Conservation (phyloP, 2,113 vertebrate genomes). For the Eupsittula cactorum region DNA sequence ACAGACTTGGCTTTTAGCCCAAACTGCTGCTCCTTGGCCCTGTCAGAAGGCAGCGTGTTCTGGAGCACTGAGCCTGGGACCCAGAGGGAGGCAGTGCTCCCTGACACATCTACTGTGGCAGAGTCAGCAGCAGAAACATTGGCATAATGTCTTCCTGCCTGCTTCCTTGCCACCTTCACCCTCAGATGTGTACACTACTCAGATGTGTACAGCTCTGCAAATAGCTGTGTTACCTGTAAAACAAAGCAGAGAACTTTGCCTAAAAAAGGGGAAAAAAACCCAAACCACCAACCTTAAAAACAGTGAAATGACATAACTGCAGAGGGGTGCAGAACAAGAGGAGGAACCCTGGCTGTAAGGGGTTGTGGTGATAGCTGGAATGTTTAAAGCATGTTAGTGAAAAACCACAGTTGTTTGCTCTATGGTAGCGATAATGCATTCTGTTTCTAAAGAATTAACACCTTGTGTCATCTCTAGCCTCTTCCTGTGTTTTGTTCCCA, state of each 20-base stretch:
- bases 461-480: not conserved
- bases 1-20: not conserved
- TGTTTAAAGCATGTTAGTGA: not conserved
- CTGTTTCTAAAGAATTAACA: not conserved
- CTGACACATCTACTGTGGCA: not conserved
- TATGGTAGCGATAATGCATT: not conserved
- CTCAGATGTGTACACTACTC: not conserved
- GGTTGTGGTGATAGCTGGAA: not conserved
- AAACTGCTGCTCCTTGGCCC: not conserved
- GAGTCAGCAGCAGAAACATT: not conserved
- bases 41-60: not conserved
- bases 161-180: not conserved
- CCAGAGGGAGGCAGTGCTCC: not conserved
- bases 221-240: not conserved
- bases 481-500: not conserved
- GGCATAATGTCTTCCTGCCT: not conserved
- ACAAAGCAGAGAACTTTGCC: not conserved
- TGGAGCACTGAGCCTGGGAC: not conserved
- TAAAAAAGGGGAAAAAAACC: not conserved
- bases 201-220: not conserved
- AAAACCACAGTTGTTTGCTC: not conserved
- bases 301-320: not conserved
- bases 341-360: not conserved
- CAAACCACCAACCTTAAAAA: not conserved
- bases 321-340: not conserved